These are phyloP conservation scores for Campodea augens DNA, from an alignment of 1,140 invertebrate genomes.

Conservation along the genomic window DNA sequence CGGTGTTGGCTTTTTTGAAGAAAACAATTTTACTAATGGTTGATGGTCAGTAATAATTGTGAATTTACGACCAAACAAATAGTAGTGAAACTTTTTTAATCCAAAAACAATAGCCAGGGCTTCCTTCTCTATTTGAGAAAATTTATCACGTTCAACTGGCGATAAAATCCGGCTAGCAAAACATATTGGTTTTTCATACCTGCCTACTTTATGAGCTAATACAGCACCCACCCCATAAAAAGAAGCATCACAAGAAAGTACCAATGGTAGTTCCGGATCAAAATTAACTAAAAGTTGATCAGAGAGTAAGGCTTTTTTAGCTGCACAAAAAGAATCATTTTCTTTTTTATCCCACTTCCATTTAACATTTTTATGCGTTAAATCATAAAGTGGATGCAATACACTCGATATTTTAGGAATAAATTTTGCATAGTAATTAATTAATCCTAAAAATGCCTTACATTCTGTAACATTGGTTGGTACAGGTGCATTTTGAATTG, in stretches of 20 bases:
- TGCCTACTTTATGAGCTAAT: slow-evolving; percentile 19
- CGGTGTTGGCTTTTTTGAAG: no score
- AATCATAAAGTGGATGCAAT: slow-evolving; percentile 1
- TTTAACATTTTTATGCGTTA: not conserved
- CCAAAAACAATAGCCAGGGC: slow-evolving; percentile 24
- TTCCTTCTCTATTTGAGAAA: slow-evolving; percentile 29
- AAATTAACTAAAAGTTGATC: slow-evolving; percentile 9
- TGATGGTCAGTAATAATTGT: no score
- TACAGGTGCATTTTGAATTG: slow-evolving; percentile 10
- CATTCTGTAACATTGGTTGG: slow-evolving; percentile 12
- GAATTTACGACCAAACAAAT: no score
- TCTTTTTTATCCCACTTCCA: not conserved
- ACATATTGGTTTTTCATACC: slow-evolving; percentile 20
- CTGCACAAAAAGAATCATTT: not conserved
- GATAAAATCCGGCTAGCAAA: slow-evolving; percentile 21
- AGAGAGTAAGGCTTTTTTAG: slow-evolving; percentile 1
- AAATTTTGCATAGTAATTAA: slow-evolving; percentile 5
- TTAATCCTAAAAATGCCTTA: slow-evolving; percentile 11
- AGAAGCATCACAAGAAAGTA: slow-evolving; percentile 15
- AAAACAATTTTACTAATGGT: no score
- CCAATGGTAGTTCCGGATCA: slow-evolving; percentile 12
- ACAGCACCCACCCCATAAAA: slow-evolving; percentile 23
- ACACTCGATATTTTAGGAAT: not conserved
- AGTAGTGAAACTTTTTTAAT: no score
- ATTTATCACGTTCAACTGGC: slow-evolving; percentile 24